Percentiles rank a stretch among this genome's conserved stretches.
Evolutionary conservation across 2,888 invertebrate species (phyloP).

Genomic region (Hirudinaria manillensis): DNA sequence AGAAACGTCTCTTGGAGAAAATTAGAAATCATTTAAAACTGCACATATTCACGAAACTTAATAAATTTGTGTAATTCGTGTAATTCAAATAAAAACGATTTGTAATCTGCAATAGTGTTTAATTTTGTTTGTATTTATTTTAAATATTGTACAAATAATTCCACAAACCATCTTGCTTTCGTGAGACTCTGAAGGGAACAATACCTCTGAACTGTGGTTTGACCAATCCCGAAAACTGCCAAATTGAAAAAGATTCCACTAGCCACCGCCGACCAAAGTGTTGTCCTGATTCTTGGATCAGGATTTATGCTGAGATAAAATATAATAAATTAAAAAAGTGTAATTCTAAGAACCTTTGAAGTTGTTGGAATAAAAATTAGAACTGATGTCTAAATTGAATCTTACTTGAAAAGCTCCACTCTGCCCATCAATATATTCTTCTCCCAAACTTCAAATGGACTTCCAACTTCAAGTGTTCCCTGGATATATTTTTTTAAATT

Average conservation of each 20-base stretch:
- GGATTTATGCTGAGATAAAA: conserved; percentile 36
- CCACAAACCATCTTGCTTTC: conserved; percentile 36
- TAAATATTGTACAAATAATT: not conserved
- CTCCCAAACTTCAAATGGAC: not conserved
- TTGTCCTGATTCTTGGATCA: conserved; percentile 39
- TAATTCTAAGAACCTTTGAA: not conserved
- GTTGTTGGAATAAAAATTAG: too few species aligned
- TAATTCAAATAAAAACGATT: too few species aligned
- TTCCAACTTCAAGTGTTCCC: not conserved
- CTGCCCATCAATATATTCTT: not conserved
- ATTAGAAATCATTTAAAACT: too few species aligned
- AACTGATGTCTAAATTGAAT: not conserved
- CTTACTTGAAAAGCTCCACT: conserved; percentile 5
- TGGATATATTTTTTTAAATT: not conserved
- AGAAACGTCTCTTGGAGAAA: too few species aligned
- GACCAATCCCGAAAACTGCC: conserved; percentile 39
- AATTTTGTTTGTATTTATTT: not conserved
- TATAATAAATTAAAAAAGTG: not conserved
- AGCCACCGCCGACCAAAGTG: conserved; percentile 40
- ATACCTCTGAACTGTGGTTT: conserved; percentile 42
- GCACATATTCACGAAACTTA: too few species aligned
- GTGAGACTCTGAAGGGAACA: conserved; percentile 39
- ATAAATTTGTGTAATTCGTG: too few species aligned
- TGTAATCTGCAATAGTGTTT: not conserved
- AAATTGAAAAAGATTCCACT: conserved; percentile 37